Percentiles rank a stretch among this genome's conserved stretches.
phyloP scores from a whole-genome alignment of 2,113 vertebrate species.

The Polypterus senegalus region DNA sequence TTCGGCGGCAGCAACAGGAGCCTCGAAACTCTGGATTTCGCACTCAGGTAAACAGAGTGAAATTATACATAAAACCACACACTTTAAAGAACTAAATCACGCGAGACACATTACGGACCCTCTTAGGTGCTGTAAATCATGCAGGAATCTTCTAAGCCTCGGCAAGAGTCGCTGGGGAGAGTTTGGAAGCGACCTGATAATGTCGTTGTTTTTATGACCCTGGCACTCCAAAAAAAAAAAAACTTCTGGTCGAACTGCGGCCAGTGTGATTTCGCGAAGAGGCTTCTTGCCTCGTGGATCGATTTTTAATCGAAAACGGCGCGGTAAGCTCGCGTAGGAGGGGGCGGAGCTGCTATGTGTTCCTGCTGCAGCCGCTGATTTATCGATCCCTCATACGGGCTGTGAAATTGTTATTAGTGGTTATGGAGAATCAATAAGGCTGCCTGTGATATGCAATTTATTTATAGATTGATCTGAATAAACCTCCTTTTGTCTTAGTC shows the following conservation, averaged over 20 bases:
- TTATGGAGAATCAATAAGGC: too few species aligned
- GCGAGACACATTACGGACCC: conserved; percentile 19
- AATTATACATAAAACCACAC: conserved; percentile 24
- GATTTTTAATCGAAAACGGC: neutral
- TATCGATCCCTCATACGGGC: too few species aligned
- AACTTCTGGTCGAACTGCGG: conserved; percentile 44
- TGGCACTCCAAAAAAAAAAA: neutral
- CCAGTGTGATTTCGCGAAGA: conserved; percentile 6
- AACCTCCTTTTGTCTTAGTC: too few species aligned
- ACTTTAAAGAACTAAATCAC: conserved; percentile 17
- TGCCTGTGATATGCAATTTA: too few species aligned
- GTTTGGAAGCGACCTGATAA: neutral
- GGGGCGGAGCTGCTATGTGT: neutral
- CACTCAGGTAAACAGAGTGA: conserved; percentile 58
- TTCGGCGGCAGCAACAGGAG: conserved; percentile 45
- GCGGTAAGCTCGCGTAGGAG: neutral
- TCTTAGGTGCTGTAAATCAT: conserved; percentile 9
- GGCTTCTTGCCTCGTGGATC: neutral
- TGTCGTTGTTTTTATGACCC: conserved; percentile 9
- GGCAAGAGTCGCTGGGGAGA: neutral
- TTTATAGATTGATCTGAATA: too few species aligned
- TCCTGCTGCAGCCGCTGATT: neutral
- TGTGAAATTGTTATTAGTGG: too few species aligned
- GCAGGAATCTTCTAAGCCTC: conserved; percentile 12
- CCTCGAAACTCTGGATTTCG: conserved; percentile 60